Evolutionary conservation across 1,140 invertebrate species (phyloP).

Genomic region (Brachystomella parvula): DNA sequence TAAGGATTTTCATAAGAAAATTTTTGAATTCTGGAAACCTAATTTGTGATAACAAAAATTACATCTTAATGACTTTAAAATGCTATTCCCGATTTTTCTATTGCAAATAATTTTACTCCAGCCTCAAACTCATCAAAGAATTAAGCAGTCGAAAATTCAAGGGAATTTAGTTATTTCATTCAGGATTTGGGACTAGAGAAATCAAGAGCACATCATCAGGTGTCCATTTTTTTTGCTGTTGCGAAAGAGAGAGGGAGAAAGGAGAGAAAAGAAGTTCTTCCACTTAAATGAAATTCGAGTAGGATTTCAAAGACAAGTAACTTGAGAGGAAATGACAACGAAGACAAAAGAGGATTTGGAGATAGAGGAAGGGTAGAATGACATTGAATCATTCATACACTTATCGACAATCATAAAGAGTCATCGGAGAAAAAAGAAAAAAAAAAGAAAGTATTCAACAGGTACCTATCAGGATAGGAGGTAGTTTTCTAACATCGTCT

Average conservation of each 20-base stretch:
- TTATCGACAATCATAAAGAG: conserved; percentile 8
- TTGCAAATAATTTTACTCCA: too few relatives aligned
- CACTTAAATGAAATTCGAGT: neutral
- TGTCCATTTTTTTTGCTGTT: too few relatives aligned
- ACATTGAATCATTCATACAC: conserved; percentile 3
- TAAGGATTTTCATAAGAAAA: too few relatives aligned
- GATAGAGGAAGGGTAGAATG: neutral
- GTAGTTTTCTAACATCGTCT: conserved; percentile 24
- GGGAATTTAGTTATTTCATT: too few relatives aligned
- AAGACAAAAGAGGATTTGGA: conserved; percentile 1
- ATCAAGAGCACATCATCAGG: neutral
- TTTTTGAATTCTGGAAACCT: too few relatives aligned
- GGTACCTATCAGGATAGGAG: conserved; percentile 2
- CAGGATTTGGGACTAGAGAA: neutral
- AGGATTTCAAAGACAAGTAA: neutral
- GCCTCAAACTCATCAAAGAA: too few relatives aligned
- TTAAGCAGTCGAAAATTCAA: too few relatives aligned
- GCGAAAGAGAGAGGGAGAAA: too few relatives aligned
- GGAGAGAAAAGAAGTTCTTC: neutral
- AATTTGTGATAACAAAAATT: too few relatives aligned
- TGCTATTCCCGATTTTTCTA: too few relatives aligned
- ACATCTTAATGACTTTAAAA: too few relatives aligned
- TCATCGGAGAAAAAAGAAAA: neutral
- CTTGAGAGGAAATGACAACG: neutral
- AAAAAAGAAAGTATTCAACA: conserved; percentile 4